A percentile compares a stretch with the other conserved stretches of the same genome.
Evolutionary conservation across 2,113 vertebrate genomes (phyloP).

Genomic region (Entelurus aequoreus): DNA sequence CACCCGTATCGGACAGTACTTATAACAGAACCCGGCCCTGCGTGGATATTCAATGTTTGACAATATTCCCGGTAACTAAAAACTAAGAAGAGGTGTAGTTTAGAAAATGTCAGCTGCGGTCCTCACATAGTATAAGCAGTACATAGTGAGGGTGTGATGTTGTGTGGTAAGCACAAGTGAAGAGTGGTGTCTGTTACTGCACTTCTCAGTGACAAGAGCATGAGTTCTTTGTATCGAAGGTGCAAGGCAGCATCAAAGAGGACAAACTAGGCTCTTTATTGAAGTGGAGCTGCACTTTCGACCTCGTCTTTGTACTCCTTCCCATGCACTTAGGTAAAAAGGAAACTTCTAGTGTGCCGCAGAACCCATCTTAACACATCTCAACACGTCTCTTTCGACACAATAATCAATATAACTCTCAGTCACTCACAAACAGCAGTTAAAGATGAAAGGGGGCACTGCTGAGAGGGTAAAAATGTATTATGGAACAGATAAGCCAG

Average conservation of each 20-base stretch:
- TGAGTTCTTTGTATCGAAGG: constrained; percentile 56
- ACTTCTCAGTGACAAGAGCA: constrained; percentile 48
- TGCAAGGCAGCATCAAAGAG: constrained; percentile 66
- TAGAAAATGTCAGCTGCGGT: not conserved
- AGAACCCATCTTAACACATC: constrained; percentile 49
- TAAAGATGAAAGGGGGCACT: constrained; percentile 24
- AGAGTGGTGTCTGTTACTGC: constrained; percentile 48
- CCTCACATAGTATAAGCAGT: constrained; percentile 11
- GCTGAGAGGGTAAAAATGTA: constrained; percentile 10
- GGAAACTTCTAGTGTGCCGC: constrained; percentile 41
- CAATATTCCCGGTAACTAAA: too few species aligned
- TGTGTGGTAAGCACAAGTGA: constrained; percentile 36
- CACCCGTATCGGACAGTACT: too few species aligned
- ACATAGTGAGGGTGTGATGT: constrained; percentile 8
- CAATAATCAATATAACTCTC: constrained; percentile 21
- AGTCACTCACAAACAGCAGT: constrained; percentile 22
- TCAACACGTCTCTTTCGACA: constrained; percentile 28
- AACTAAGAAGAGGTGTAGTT: too few species aligned
- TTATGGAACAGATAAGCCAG: constrained; percentile 31
- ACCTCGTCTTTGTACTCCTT: constrained; percentile 62
- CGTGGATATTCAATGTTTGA: too few species aligned
- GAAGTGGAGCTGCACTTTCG: constrained; percentile 62
- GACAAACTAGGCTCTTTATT: constrained; percentile 66
- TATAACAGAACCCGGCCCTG: too few species aligned
- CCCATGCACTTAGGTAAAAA: constrained; percentile 55